Conservation (phyloP, 1,140 invertebrate species). For the Camponotus floridanus region DNA sequence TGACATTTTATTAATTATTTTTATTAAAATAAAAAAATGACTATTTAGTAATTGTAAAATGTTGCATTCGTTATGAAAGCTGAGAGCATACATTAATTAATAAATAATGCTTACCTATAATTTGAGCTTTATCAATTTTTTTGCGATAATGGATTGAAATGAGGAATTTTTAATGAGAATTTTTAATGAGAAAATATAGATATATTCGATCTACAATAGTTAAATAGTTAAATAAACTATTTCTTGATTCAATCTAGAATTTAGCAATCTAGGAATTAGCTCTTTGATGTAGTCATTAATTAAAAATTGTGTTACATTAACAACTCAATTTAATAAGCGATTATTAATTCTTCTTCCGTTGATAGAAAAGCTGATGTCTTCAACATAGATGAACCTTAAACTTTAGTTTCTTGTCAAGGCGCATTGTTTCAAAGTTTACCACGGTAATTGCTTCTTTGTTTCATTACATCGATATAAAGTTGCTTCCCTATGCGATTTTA, state of each 20-base stretch:
- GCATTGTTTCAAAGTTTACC: conserved; percentile 43
- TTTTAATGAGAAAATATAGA: no score
- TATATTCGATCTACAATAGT: background rate
- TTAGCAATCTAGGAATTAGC: background rate
- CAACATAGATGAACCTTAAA: conserved; percentile 27
- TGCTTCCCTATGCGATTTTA: conserved; percentile 63
- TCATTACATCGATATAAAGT: conserved; percentile 69
- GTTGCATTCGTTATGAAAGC: no score
- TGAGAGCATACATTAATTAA: conserved; percentile 22
- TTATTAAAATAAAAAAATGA: background rate
- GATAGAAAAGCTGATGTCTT: background rate
- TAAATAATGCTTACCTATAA: background rate
- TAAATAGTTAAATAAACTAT: no score
- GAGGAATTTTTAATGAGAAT: background rate
- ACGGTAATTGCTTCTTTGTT: conserved; percentile 48
- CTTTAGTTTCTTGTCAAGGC: conserved; percentile 40
- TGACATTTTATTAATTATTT: no score
- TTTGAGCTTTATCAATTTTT: background rate
- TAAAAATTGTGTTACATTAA: background rate
- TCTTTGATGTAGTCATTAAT: conserved; percentile 8
- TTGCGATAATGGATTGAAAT: background rate
- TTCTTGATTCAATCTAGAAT: no score
- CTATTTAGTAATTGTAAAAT: conserved; percentile 1
- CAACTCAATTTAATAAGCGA: background rate
- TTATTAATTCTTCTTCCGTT: background rate